A percentile compares a stretch with the other conserved stretches of the same genome.
These are phyloP conservation scores for Himalopsyche phryganea DNA, from an alignment of 1,140 invertebrate species.

Conservation along the genomic window DNA sequence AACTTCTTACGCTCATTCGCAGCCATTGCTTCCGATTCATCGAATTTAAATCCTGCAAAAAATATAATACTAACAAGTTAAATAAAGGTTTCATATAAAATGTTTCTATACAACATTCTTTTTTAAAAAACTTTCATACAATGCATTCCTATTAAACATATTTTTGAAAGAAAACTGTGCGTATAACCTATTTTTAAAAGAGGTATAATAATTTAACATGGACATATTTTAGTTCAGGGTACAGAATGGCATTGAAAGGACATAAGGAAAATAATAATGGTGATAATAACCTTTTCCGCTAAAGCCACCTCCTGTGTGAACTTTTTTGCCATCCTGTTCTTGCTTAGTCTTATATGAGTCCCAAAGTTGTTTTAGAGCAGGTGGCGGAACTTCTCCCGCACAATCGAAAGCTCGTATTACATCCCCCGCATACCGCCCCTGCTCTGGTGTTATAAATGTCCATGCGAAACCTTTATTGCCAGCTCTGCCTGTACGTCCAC, in stretches of 20 bases:
- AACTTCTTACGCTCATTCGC: slow-evolving; percentile 96
- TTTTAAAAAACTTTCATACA: too few species aligned
- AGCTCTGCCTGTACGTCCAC: slow-evolving; percentile 88
- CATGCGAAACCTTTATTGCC: slow-evolving; percentile 97
- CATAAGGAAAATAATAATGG: too few species aligned
- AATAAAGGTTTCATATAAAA: not conserved
- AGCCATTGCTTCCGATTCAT: slow-evolving; percentile 94
- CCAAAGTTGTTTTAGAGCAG: slow-evolving; percentile 77
- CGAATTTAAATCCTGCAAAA: slow-evolving; percentile 84
- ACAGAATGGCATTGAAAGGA: too few species aligned
- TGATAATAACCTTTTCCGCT: slow-evolving; percentile 78
- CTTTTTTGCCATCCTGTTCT: slow-evolving; percentile 88
- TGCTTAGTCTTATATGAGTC: slow-evolving; percentile 84
- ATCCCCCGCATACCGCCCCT: slow-evolving; percentile 90
- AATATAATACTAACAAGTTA: not conserved
- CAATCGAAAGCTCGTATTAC: slow-evolving; percentile 87
- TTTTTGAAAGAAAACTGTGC: too few species aligned
- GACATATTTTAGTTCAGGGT: too few species aligned
- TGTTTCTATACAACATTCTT: too few species aligned
- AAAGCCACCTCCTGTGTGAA: slow-evolving; percentile 91
- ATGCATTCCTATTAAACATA: too few species aligned
- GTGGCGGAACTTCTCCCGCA: slow-evolving; percentile 72
- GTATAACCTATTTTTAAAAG: too few species aligned
- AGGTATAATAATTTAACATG: too few species aligned
- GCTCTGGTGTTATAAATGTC: slow-evolving; percentile 95